Base-by-base conservation (phyloP, 2,113 vertebrate species). In the Sturnira hondurensis region DNA sequence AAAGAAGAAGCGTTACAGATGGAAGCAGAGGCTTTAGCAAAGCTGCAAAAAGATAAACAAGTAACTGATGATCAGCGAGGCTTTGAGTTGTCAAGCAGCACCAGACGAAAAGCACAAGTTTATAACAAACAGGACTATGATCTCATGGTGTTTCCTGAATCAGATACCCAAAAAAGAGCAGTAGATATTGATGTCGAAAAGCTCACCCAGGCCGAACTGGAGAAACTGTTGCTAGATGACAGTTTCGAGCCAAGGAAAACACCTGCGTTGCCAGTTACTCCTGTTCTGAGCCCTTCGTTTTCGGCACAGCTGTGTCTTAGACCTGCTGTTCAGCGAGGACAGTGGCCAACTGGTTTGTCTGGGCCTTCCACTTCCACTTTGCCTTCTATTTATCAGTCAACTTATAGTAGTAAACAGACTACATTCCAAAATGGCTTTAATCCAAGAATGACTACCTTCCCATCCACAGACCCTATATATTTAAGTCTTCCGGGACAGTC, bases 1-100 rank as follows among this genome's bases (percentile, higher is more conserved):
- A 99, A 99, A 98, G 99, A 99, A 97, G 99, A 99, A 98, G 99
- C 99, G n/a, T 98, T 99, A 93, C 99, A 99, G 85, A 99, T 99
- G 99, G 99, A 99, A 98, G 99, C 98, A 80, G 99, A 99, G 68
- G 99, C 99, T 17, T 98, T 99, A 98, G 99, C 99, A 58, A 99
- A 99, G 98, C 97, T 99, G 95, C 99, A 99, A 96, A 99, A 98
- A 89, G 99, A 99, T 56, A 99, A 98, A 97, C 98, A 52, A 80
- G 86, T 95, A 73, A 90, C 97, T 97, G 97, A 89, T 78, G 94
- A 92, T 86, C 98, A 98, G 88, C 98, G 97, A 97, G 98, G 97
- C 61, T 97, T 96, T 94, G 97, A 98, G 71, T 93, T 97, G 96
- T 98, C 97, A 94, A 98, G 93, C 94, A 98, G 95, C 83, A 95